These are phyloP conservation scores for Wasmannia auropunctata DNA, from an alignment of 1,140 invertebrate genomes.

Conservation along the genomic window DNA sequence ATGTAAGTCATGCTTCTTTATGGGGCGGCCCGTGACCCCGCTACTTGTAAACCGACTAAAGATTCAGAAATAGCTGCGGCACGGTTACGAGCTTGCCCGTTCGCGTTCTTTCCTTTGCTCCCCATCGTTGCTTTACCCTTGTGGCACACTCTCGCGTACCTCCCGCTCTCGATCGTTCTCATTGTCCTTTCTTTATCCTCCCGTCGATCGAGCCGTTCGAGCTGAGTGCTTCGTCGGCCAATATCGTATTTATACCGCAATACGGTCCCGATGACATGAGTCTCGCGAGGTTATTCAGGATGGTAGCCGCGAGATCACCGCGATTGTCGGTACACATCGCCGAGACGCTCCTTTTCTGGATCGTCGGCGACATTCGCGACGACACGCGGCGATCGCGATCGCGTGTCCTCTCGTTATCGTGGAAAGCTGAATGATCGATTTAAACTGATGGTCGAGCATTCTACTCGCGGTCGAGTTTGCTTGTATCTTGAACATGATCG, in stretches of 20 bases:
- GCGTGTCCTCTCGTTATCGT: constrained; percentile 4
- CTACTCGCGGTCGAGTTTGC: not conserved
- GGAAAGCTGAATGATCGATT: constrained; percentile 11
- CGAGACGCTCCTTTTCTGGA: not conserved
- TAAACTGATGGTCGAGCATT: not conserved
- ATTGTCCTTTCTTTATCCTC: constrained; percentile 22
- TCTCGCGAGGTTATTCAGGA: constrained; percentile 48
- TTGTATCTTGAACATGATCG: constrained; percentile 33
- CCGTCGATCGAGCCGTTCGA: not conserved
- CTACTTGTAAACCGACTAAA: constrained; percentile 85
- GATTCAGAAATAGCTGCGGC: constrained; percentile 83
- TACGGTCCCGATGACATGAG: constrained; percentile 73
- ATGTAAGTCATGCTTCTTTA: constrained; percentile 85
- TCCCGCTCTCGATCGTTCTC: constrained; percentile 24
- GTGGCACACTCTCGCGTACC: not conserved
- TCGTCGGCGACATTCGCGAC: not conserved
- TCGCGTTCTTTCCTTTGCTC: not conserved
- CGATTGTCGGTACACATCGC: not conserved
- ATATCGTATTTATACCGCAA: constrained; percentile 71
- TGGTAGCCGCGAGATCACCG: constrained; percentile 1
- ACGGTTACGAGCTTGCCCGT: constrained; percentile 56
- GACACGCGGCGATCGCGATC: not conserved
- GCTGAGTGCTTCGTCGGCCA: constrained; percentile 48
- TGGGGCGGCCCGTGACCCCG: constrained; percentile 82
- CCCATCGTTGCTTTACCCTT: constrained; percentile 9